Conservation (phyloP, 2,113 vertebrate species). For the Sebastes fasciatus region DNA sequence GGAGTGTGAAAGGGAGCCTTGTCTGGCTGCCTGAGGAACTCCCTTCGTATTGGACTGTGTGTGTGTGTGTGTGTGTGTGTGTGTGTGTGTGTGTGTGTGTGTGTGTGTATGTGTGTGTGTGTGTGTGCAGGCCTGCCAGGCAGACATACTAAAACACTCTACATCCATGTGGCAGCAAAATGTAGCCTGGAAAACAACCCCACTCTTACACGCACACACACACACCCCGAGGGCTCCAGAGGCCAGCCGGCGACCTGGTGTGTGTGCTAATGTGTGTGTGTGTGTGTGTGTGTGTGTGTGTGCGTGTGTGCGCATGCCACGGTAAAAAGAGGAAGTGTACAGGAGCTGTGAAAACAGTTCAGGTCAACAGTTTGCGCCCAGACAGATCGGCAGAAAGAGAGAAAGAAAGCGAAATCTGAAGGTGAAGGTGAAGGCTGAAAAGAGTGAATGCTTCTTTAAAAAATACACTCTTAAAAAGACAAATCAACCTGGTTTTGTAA, state of each 20-base stretch:
- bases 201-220: slow-evolving; percentile 62
- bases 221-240: slow-evolving; percentile 67
- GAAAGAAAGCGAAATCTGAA: slow-evolving; percentile 20
- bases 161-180: slow-evolving; percentile 83
- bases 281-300: slow-evolving; percentile 48
- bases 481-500: background rate
- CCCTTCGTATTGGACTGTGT: slow-evolving; percentile 59
- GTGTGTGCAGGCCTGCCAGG: slow-evolving; percentile 58
- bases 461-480: background rate
- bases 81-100: slow-evolving; percentile 58
- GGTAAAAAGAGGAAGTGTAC: slow-evolving; percentile 78
- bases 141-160: slow-evolving; percentile 83
- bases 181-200: slow-evolving; percentile 78
- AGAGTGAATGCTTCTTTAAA: background rate
- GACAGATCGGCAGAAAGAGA: slow-evolving; percentile 26
- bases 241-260: slow-evolving; percentile 69
- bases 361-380: slow-evolving; percentile 71
- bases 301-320: slow-evolving; percentile 56
- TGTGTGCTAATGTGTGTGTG: slow-evolving; percentile 28
- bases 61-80: slow-evolving; percentile 53
- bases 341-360: slow-evolving; percentile 79
- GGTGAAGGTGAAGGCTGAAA: background rate
- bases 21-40: slow-evolving; percentile 80
- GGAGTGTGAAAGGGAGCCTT: slow-evolving; percentile 81
- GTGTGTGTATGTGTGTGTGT: slow-evolving; percentile 29